Evolutionary conservation across 1,140 invertebrate genomes (phyloP).

Genomic region (roundworm (Caenorhabditis elegans)): WBcel235 BX284602.5:6019501-6020000

Average conservation of each 20-base stretch:
- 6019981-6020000: no score
- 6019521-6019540: constrained; percentile 7
- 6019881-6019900: no score
- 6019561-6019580: no score
- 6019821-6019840: no score
- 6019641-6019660: neutral
- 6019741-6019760: neutral
- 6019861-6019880: no score
- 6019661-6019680: neutral
- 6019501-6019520: neutral
- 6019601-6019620: constrained; percentile 15
- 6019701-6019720: constrained; percentile 27
- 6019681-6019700: neutral
- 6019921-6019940: no score
- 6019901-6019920: no score
- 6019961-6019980: no score
- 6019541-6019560: neutral
- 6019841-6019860: no score
- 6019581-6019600: no score
- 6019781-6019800: neutral
- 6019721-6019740: neutral
- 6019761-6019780: neutral
- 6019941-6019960: no score
- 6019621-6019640: constrained; percentile 17
- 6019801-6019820: no score